Percentiles rank a stretch among this genome's conserved stretches.
phyloP scores from a whole-genome alignment of 1,140 invertebrate species.

The Halesus radiatus region DNA sequence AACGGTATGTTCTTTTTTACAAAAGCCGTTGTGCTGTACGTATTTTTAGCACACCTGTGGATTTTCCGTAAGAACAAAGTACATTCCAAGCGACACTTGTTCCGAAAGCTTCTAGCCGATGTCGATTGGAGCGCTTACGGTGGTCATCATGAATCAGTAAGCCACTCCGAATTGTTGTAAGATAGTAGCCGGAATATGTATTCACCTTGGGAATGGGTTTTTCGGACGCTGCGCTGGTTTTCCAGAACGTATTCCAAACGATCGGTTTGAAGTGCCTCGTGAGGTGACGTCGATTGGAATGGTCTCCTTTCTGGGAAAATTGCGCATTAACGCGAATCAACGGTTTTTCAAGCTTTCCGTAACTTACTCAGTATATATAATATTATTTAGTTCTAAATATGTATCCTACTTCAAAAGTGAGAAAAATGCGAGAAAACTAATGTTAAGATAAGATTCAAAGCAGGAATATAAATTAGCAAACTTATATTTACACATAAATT shows the following conservation, averaged over 20 bases:
- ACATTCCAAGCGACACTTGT: conserved; percentile 9
- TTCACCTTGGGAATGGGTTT: background rate
- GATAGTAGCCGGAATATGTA: background rate
- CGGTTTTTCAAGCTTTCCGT: no score
- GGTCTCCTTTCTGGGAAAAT: background rate
- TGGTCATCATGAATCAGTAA: background rate
- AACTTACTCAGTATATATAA: no score
- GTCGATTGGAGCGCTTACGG: background rate
- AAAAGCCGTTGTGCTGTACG: background rate
- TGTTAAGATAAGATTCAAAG: no score
- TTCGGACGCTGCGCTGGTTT: background rate
- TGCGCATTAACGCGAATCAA: background rate
- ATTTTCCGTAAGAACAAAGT: conserved; percentile 7
- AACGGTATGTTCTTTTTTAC: background rate
- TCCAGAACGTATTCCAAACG: conserved; percentile 8
- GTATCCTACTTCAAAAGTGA: no score
- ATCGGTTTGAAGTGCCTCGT: conserved; percentile 9
- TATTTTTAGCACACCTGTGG: conserved; percentile 14
- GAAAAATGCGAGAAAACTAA: no score
- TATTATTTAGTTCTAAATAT: no score
- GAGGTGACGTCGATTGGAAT: conserved; percentile 24
- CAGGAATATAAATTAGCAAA: no score
- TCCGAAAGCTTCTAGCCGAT: background rate
- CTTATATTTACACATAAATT: no score
- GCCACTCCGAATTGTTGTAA: background rate